These are phyloP conservation scores for Corythornis vintsioides DNA, from an alignment of 2,113 vertebrate species.

Conservation along the genomic window DNA sequence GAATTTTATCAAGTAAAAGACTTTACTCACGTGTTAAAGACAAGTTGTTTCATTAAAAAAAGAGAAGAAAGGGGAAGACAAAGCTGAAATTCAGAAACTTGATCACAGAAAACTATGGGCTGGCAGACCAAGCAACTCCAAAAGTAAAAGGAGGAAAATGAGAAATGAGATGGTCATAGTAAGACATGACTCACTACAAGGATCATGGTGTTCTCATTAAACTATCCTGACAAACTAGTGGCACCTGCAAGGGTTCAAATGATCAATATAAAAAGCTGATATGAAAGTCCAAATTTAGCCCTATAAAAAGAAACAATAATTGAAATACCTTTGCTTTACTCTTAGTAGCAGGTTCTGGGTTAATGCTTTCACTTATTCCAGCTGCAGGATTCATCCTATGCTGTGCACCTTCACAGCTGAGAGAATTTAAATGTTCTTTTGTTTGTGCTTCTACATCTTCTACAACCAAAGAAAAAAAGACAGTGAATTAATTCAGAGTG, in stretches of 20 bases:
- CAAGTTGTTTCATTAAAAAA: background rate
- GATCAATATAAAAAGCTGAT: background rate
- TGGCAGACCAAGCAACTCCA: background rate
- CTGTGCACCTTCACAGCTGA: constrained; percentile 53
- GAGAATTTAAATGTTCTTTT: constrained; percentile 48
- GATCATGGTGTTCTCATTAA: background rate
- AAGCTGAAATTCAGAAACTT: background rate
- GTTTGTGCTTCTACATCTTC: constrained; percentile 77
- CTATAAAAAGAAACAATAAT: background rate
- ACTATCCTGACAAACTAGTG: background rate
- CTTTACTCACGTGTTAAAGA: background rate
- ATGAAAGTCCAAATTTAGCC: background rate
- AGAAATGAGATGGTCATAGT: background rate
- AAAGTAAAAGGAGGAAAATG: background rate
- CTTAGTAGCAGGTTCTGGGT: background rate
- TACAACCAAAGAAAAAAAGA: constrained; percentile 41
- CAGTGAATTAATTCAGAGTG: background rate
- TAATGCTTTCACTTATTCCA: constrained; percentile 26
- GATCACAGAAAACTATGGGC: background rate
- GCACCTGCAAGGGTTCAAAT: background rate
- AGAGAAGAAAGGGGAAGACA: background rate
- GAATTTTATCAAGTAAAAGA: background rate
- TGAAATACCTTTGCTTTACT: constrained; percentile 56
- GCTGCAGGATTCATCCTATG: constrained; percentile 2
- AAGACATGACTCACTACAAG: background rate